Percentiles rank a stretch among this genome's conserved stretches.
phyloP scores from a whole-genome alignment of 2,888 invertebrate genomes.

The Melolontha melolontha region DNA sequence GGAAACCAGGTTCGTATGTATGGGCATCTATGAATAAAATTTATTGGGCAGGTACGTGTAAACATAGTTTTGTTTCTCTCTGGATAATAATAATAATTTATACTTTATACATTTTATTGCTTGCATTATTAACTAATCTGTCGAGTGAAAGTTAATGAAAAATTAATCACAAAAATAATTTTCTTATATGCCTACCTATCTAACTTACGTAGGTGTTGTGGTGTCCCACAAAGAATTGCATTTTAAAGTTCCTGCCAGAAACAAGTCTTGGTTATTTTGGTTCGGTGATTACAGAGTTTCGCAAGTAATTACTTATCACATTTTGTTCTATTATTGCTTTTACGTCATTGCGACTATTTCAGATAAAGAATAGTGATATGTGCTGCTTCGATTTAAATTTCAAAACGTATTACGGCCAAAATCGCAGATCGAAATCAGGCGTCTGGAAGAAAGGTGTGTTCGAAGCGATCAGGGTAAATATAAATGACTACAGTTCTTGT shows the following conservation, averaged over 20 bases:
- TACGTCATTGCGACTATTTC: background rate
- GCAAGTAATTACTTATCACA: constrained; percentile 12
- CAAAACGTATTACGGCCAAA: constrained; percentile 17
- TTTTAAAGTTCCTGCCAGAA: constrained; percentile 11
- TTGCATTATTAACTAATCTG: too few species aligned
- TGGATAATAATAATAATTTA: background rate
- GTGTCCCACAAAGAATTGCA: constrained; percentile 29
- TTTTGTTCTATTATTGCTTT: background rate
- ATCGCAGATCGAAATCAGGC: constrained; percentile 8
- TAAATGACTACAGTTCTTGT: background rate
- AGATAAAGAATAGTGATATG: constrained; percentile 36
- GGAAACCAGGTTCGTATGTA: constrained; percentile 14
- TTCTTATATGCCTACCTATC: background rate
- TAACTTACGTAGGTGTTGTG: constrained; percentile 9
- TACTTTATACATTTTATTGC: background rate
- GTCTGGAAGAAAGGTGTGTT: constrained; percentile 32
- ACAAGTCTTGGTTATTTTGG: constrained; percentile 44
- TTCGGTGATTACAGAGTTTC: constrained; percentile 43
- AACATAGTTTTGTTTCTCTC: too few species aligned
- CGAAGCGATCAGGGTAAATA: constrained; percentile 41
- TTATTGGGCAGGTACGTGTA: constrained; percentile 29
- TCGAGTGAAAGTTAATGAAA: too few species aligned
- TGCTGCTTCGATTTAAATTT: constrained; percentile 32
- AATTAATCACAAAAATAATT: background rate
- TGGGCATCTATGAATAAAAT: constrained; percentile 30